Evolutionary conservation across 2,113 vertebrate species (phyloP).

Genomic region (Scartelaos histophorus): DNA sequence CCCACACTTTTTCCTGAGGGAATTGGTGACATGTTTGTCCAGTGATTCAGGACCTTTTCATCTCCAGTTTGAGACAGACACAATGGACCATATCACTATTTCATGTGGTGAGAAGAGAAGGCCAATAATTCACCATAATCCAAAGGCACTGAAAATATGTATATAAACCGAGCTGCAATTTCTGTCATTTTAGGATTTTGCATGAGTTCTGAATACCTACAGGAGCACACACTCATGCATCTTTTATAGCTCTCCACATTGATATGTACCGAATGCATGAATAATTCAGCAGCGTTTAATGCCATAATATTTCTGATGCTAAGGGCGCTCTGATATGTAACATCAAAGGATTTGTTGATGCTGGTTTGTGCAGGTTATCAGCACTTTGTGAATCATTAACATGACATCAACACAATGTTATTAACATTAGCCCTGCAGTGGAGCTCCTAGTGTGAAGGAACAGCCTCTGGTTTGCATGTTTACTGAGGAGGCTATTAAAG

Average conservation of each 20-base stretch:
- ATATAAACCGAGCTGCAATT: slow-evolving; percentile 9
- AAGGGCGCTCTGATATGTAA: slow-evolving; percentile 6
- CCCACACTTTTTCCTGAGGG: slow-evolving; percentile 26
- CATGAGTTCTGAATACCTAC: slow-evolving; percentile 2
- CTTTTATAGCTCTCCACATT: slow-evolving; percentile 30
- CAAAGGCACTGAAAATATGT: slow-evolving; percentile 7
- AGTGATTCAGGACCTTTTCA: slow-evolving; percentile 40
- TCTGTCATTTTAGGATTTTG: slow-evolving; percentile 14
- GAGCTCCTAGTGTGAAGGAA: neutral
- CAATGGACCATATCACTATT: slow-evolving; percentile 43
- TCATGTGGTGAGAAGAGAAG: slow-evolving; percentile 41
- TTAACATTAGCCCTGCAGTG: neutral
- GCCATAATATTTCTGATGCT: slow-evolving; percentile 13
- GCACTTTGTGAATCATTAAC: slow-evolving; percentile 1
- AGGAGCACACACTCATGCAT: slow-evolving; percentile 3
- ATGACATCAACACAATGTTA: neutral
- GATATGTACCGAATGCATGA: slow-evolving; percentile 25
- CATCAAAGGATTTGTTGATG: slow-evolving; percentile 32
- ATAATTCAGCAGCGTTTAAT: slow-evolving; percentile 47
- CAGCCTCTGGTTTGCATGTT: neutral
- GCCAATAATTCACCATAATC: slow-evolving; percentile 58
- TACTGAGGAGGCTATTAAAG: neutral
- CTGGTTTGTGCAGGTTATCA: slow-evolving; percentile 15
- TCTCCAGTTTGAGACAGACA: slow-evolving; percentile 44
- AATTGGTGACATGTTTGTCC: slow-evolving; percentile 22